Evolutionary conservation across 1,140 invertebrate genomes (phyloP).

Genomic region (Triops cancriformis): DNA sequence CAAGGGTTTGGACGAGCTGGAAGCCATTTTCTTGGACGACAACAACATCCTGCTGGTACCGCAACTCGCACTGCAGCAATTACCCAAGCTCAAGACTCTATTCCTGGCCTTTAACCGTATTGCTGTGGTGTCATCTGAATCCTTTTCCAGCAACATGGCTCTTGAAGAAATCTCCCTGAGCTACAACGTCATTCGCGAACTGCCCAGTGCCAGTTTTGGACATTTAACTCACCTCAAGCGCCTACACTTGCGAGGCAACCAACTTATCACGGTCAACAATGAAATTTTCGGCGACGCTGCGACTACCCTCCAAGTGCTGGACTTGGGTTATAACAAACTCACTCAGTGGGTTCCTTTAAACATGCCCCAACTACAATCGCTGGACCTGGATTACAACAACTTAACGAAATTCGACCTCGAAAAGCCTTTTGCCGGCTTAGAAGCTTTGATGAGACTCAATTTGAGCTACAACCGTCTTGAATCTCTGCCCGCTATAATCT

Average conservation of each 20-base stretch:
- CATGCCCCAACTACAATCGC: constrained; percentile 30
- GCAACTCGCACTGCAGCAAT: constrained; percentile 59
- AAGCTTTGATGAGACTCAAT: constrained; percentile 61
- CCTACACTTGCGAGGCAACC: constrained; percentile 46
- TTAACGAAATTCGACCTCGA: constrained; percentile 36
- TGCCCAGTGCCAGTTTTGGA: constrained; percentile 66
- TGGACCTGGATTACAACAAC: constrained; percentile 33
- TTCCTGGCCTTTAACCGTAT: constrained; percentile 79
- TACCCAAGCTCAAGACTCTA: constrained; percentile 62
- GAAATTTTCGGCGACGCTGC: constrained; percentile 68
- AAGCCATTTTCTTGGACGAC: constrained; percentile 70
- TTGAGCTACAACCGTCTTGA: constrained; percentile 66
- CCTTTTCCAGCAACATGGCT: constrained; percentile 36
- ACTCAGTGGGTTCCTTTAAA: constrained; percentile 50
- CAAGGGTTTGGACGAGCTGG: constrained; percentile 64
- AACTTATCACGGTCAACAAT: constrained; percentile 57
- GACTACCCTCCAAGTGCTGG: constrained; percentile 58
- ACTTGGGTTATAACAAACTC: constrained; percentile 65
- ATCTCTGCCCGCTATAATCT: constrained; percentile 46
- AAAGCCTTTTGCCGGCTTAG: constrained; percentile 54
- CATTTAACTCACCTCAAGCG: constrained; percentile 35
- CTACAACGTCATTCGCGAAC: constrained; percentile 75
- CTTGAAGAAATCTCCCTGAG: constrained; percentile 53
- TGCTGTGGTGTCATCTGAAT: constrained; percentile 67
- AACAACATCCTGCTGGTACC: constrained; percentile 80